Percentiles rank a stretch among this genome's conserved stretches.
Conservation (phyloP, 2,888 invertebrate species). For the Proisotoma minuta region DNA sequence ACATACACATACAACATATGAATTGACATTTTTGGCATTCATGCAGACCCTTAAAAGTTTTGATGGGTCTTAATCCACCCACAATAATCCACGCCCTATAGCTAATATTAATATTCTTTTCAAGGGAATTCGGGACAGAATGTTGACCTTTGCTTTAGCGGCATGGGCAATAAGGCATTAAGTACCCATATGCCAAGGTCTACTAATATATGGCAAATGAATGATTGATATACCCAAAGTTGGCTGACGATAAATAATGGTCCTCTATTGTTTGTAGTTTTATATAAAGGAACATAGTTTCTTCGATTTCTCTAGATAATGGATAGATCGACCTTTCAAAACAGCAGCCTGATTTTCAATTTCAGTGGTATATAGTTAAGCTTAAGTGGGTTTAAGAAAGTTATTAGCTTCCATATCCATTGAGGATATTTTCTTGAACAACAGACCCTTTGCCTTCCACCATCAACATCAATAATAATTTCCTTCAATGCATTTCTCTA, state of each 20-base stretch:
- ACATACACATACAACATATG: too few species aligned
- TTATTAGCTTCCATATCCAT: slow-evolving; percentile 3
- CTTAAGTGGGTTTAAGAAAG: slow-evolving; percentile 6
- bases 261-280: slow-evolving; percentile 9
- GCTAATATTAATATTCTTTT: too few species aligned
- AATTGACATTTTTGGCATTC: too few species aligned
- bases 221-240: slow-evolving; percentile 13
- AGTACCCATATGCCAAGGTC: slow-evolving; percentile 4
- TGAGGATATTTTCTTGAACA: neutral
- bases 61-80: too few species aligned
- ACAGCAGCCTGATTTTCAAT: slow-evolving; percentile 1
- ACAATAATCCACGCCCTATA: too few species aligned
- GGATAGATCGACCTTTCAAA: slow-evolving; percentile 13
- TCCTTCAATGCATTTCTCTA: slow-evolving; percentile 13
- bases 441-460: neutral
- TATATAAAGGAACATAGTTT: slow-evolving; percentile 11
- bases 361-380: neutral
- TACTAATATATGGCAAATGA: neutral
- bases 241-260: slow-evolving; percentile 14
- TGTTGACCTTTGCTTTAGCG: slow-evolving; percentile 15
- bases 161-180: slow-evolving; percentile 9
- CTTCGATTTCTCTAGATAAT: slow-evolving; percentile 16
- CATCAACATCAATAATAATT: neutral
- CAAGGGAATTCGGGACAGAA: slow-evolving; percentile 1
- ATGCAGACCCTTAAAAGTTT: too few species aligned